Base-by-base conservation (phyloP, 2,113 vertebrate species). In the Percina caprodes region DNA sequence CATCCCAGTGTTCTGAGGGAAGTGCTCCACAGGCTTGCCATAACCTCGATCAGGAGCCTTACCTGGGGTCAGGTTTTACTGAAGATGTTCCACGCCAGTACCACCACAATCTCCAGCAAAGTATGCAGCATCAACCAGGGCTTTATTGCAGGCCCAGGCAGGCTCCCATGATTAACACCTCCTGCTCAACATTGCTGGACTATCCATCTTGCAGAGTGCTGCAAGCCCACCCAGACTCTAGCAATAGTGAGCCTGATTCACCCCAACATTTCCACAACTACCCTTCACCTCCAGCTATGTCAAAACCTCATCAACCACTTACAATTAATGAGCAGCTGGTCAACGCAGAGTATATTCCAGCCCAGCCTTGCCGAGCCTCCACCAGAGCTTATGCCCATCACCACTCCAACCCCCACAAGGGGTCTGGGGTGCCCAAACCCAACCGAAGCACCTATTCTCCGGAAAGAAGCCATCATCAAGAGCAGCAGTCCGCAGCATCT, bases 261-360 rank as follows among this genome's bases (percentile, higher is more conserved):
- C 82, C 90, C 1, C 91, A 91, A 42, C 87, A 88, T 58, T 91
- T 86, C 26, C 65, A 76, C 23, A 72, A 80, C 45, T 86, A 91
- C 54, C 67, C 77, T 4, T 30, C 69, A 0, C 42, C 70, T 26
- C 70, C 58, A 35, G 86, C 88, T 16, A 65, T 52, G 16, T 39
- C 78, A 33, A 88, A 73, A 18, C 51, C 77, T 33, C 6, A 71
- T 3, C 86, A 88, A 6, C 87, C 78, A 4, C 78, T 91, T 5
- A 69, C 80, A 7, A 73, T 79, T 8, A 91, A 94, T 14, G 94
- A 95, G 5, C 93, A 93, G 46, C 86, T 97, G 81, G 96, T 97
- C 61, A 97, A 93, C 39, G 96, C 95, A 1, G 95, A 96, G 73
- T 97, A 97, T 75, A 96, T 97, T 79, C 96, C 96, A 0, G 96